Evolutionary conservation across 2,113 vertebrate genomes (phyloP), one percentile per base, ranked within the genome.

Genomic region (Chinchilla lanigera): DNA sequence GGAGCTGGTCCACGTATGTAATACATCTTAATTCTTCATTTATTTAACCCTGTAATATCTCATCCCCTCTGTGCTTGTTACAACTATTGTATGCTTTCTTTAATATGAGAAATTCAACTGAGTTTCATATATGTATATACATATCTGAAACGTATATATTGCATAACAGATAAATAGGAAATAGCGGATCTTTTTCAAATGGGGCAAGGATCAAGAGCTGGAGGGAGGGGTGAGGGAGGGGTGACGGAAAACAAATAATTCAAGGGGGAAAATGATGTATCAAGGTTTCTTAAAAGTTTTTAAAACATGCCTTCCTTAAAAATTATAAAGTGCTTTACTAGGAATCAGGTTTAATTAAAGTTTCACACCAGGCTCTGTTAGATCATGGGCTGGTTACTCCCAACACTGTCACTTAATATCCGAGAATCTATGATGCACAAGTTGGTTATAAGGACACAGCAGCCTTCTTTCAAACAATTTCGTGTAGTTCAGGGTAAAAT

Each of bases 261-360:
- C 22, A 44, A 44, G 71, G 71, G 71, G 7, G n/a, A 44, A 75
- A 28, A 14, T 28, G 12, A 44, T 75, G 5, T 44, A 75, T 28
- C 24, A 63, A 61, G 30, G 41, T 89, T 97, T n/a, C 75, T 54
- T 54, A 28, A 75, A 96, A 60, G 4, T 35, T 82, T 89, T 91
- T 17, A 77, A 85, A 95, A 47, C 1, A 33, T 44, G n/a, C 0
- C 44, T 88, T 92, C 87, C 41, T 85, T 80, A 16, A 92, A 92
- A 93, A 73, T 13, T 3, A 13, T 30, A 86, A 84, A 63, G 20
- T 1, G 14, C 5, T 67, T 91, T 86, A 14, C 24, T 69, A 28
- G 41, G 50, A 95, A 52, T 33, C 54, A 71, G 67, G 67, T 69
- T 60, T 81, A 60, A 91, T 65, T 10, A n/a, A 90, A n/a, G n/a